Evolutionary conservation across 2,113 vertebrate genomes (phyloP), one percentile per base, ranked within the genome.

Genomic region (Cygnus buccinator): DNA sequence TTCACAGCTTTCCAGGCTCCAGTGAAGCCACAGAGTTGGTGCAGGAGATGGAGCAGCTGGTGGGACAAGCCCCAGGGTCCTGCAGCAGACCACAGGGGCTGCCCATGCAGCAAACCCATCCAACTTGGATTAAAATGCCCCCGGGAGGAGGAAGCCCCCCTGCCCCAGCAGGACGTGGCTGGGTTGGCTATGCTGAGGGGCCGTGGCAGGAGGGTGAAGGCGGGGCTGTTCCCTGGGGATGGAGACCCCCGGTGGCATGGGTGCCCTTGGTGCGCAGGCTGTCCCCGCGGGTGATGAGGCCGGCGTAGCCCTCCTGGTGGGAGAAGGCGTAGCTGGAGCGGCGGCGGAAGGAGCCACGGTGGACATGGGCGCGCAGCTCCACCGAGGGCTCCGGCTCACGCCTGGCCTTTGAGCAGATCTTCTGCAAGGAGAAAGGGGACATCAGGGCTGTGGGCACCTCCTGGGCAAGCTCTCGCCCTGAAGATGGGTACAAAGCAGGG

Each of bases 311-410:
- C 37, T 97, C 97, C 29, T 90, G 98, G 96, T 99, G 99, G 21
- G 98, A 99, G 96, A 99, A 97, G 37, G 98, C 98, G 2, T 99
- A 99, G 58, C 98, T 98, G 41, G 99, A 99, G 14, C 97, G 98
- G 13, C 98, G 98, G 31, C 16, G 26, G 8, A 95, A 41, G 1
- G 97, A 75, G 6, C 88, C 77, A 1, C 98, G 95, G 5, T 23
- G 94, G 25, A 98, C 19, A 2, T 84, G 86, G 11, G 97, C 94
- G 3, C 61, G 80, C 21, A 99, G 76, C 90, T 98, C 98, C 91
- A 97, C 94, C 0, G 79, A 20, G 8, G 76, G 63, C n/a, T 81
- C 31, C 0, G 86, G 93, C 15, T 2, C 63, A 68, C 2, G 12
- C 44, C 8, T 76, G 37, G 92, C 70, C 46, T 63, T 78, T 73